Evolutionary conservation across 2,888 invertebrate genomes (phyloP).

Genomic region (Cyrtodaria siliqua): DNA sequence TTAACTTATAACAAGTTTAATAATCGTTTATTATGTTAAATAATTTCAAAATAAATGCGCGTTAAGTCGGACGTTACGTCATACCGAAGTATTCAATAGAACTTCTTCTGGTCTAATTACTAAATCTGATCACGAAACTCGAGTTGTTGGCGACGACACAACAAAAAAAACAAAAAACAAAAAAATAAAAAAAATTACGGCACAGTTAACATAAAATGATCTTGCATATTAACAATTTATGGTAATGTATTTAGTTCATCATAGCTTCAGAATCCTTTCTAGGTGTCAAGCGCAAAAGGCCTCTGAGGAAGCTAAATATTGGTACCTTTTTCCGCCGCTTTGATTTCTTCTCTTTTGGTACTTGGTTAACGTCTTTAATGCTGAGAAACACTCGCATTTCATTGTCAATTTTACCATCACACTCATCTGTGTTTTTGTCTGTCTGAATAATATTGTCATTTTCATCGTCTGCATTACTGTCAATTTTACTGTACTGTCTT

Average conservation of each 20-base stretch:
- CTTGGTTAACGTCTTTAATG: background rate
- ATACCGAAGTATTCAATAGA: too few species aligned
- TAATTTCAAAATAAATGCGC: too few species aligned
- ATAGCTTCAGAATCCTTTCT: slow-evolving; percentile 9
- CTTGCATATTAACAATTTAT: too few species aligned
- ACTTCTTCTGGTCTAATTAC: too few species aligned
- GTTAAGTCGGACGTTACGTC: too few species aligned
- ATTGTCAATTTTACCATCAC: background rate
- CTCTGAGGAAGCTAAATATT: slow-evolving; percentile 54
- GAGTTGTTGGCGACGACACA: too few species aligned
- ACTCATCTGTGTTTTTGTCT: background rate
- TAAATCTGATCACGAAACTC: too few species aligned
- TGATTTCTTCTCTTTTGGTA: slow-evolving; percentile 40
- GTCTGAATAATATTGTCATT: slow-evolving; percentile 18
- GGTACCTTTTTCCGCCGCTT: slow-evolving; percentile 62
- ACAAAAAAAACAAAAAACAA: too few species aligned
- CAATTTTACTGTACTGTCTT: slow-evolving; percentile 37
- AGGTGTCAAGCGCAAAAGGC: slow-evolving; percentile 30
- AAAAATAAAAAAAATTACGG: too few species aligned
- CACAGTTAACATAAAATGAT: too few species aligned
- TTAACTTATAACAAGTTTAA: too few species aligned
- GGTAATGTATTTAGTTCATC: background rate
- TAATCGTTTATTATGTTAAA: too few species aligned
- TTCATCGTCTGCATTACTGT: slow-evolving; percentile 28
- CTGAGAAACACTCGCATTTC: background rate